Percentiles rank a stretch among this genome's conserved stretches.
phyloP scores from a whole-genome alignment of 2,797 vertebrate genomes.

The Syndactyla subalaris region DNA sequence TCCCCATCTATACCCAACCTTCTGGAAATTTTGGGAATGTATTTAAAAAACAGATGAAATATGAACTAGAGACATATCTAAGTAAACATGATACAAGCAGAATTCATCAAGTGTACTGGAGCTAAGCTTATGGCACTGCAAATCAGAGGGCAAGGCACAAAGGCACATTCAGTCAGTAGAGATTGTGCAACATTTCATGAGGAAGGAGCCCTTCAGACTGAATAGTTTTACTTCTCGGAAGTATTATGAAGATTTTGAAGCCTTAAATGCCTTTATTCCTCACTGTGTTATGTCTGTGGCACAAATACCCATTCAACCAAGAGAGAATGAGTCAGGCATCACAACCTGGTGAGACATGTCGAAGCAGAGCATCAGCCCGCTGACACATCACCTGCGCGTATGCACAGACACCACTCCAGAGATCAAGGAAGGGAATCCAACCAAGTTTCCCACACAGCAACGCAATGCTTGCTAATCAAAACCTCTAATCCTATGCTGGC shows the following conservation, averaged over 20 bases:
- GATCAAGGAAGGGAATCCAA: slow-evolving; percentile 18
- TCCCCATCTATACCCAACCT: background rate
- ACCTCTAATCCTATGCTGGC: slow-evolving; percentile 17
- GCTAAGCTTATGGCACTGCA: slow-evolving; percentile 5
- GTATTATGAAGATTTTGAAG: slow-evolving; percentile 2
- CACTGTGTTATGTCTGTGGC: background rate
- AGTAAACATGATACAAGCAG: slow-evolving; percentile 35
- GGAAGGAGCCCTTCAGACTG: slow-evolving; percentile 16
- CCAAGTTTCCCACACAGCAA: slow-evolving; percentile 25
- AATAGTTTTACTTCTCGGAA: slow-evolving; percentile 35
- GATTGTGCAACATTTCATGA: slow-evolving; percentile 18
- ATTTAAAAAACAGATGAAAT: background rate
- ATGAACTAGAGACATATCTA: slow-evolving; percentile 10
- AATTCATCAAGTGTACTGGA: slow-evolving; percentile 34
- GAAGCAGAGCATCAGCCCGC: background rate
- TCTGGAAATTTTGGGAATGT: background rate
- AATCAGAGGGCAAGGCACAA: slow-evolving; percentile 50
- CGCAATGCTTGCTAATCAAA: background rate
- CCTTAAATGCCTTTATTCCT: slow-evolving; percentile 13
- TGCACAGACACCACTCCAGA: background rate
- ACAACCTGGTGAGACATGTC: background rate
- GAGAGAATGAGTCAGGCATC: slow-evolving; percentile 39
- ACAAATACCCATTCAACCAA: background rate
- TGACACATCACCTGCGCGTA: slow-evolving; percentile 6
- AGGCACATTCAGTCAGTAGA: slow-evolving; percentile 41